Evolutionary conservation across 1,140 invertebrate genomes (phyloP).

Genomic region (Drosophila sturtevanti): DNA sequence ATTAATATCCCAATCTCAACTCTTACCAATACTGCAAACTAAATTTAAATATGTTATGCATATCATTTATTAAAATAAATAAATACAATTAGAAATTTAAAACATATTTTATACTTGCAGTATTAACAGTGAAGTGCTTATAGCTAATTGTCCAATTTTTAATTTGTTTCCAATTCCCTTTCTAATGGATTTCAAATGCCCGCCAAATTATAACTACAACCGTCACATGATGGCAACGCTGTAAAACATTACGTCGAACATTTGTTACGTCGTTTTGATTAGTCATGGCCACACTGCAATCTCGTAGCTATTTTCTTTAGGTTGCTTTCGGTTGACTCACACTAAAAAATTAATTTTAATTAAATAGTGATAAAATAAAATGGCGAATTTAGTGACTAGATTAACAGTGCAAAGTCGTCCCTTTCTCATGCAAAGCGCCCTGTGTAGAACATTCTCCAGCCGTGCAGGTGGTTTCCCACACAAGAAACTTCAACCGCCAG

Average conservation of each 20-base stretch:
- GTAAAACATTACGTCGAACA: not conserved
- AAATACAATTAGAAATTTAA: too few species aligned
- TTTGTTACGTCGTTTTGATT: conserved; percentile 1
- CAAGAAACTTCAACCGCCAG: conserved; percentile 20
- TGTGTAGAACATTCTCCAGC: conserved; percentile 30
- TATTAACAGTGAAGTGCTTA: too few species aligned
- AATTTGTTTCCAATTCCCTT: not conserved
- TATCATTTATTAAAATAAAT: too few species aligned
- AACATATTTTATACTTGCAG: too few species aligned
- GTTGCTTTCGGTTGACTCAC: conserved; percentile 32
- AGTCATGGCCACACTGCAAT: conserved; percentile 3
- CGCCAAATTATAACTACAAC: not conserved
- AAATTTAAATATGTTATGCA: too few species aligned
- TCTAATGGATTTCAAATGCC: conserved; percentile 11
- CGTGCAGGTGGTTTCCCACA: conserved; percentile 10
- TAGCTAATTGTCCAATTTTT: too few species aligned
- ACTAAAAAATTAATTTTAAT: not conserved
- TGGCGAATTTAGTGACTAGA: conserved; percentile 57
- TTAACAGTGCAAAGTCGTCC: conserved; percentile 52
- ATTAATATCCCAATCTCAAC: too few species aligned
- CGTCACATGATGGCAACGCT: conserved; percentile 27
- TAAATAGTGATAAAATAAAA: conserved; percentile 13
- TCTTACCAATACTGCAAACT: too few species aligned
- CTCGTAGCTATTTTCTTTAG: conserved; percentile 42
- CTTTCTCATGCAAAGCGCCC: conserved; percentile 30